Conservation (phyloP, 2,888 invertebrate species). For the Ectemnius continuus region DNA sequence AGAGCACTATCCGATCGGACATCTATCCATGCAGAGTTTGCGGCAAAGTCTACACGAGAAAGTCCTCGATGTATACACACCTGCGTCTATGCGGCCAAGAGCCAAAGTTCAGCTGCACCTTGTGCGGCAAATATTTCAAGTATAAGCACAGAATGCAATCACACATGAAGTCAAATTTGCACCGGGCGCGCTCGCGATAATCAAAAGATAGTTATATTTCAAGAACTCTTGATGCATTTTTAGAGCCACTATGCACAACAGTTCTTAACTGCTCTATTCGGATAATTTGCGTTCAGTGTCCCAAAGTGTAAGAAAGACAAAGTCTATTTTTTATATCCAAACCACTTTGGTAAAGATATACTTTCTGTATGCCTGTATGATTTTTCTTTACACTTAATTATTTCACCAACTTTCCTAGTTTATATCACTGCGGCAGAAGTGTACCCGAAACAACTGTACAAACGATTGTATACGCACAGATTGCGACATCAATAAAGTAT, state of each 20-base stretch:
- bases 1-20: constrained; percentile 12
- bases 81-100: constrained; percentile 73
- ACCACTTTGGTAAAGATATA: no score
- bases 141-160: constrained; percentile 72
- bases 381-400: no score
- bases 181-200: constrained; percentile 35
- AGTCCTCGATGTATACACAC: constrained; percentile 73
- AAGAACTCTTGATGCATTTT: no score
- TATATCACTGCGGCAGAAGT: no score
- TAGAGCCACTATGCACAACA: no score
- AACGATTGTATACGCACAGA: neutral
- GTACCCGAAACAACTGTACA: constrained; percentile 13
- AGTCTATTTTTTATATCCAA: no score
- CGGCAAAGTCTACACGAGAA: constrained; percentile 67
- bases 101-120: constrained; percentile 73
- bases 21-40: constrained; percentile 66
- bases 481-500: constrained; percentile 41
- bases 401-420: no score
- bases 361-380: no score
- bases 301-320: constrained; percentile 12
- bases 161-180: constrained; percentile 63
- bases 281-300: no score
- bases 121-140: constrained; percentile 73
- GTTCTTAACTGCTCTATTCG: no score
- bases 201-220: neutral